Base-by-base conservation (phyloP, 2,888 invertebrate species). In the Drosophila siamana region DNA sequence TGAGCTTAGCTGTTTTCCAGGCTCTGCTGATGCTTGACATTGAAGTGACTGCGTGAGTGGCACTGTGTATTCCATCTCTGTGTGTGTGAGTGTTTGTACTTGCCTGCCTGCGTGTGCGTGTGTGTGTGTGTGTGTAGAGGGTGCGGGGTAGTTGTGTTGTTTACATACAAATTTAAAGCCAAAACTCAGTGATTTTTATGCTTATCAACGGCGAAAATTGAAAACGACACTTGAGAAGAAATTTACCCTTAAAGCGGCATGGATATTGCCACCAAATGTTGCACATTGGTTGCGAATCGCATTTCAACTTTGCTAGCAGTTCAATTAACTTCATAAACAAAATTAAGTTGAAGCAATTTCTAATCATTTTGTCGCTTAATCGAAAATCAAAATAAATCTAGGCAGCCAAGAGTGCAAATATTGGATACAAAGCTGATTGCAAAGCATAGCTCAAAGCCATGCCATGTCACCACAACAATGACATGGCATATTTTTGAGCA, bases 161-260 rank as follows among this genome's bases (percentile, higher is more conserved):
- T 82, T 86, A 82, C 80, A 83, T 75, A 80, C 48, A 84, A 86
- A 86, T 86, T 86, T 86, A 86, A 86, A 86, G 78, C 47, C 70
- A 72, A 83, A 80, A 75, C 76, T 77, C 70, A 66, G 55, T 76
- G 81, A 84, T 78, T 86, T 83, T 79, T 84, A 67, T 77, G 85
- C 75, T 78, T 78, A 78, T 70, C 73, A 80, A 80, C 48, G 62
- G 69, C 70, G 71, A 66, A 81, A 86, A 81, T 78, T 68, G 67
- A 74, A 76, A 71, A 74, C 46, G 66, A 54, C 15, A 44, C 46
- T 57, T 15, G 11, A 36, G 36, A 22, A 38, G 22, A 48, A 54
- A 40, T 30, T 22, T 50, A 40, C 51, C 54, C 65, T 33, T 40
- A 47, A 69, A 48, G 51, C 15, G 16, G 16, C 13, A 51, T n/a